A percentile compares a stretch with the other conserved stretches of the same genome.
Conservation (phyloP, 2,888 invertebrate species). For the Seladonia tumulorum region DNA sequence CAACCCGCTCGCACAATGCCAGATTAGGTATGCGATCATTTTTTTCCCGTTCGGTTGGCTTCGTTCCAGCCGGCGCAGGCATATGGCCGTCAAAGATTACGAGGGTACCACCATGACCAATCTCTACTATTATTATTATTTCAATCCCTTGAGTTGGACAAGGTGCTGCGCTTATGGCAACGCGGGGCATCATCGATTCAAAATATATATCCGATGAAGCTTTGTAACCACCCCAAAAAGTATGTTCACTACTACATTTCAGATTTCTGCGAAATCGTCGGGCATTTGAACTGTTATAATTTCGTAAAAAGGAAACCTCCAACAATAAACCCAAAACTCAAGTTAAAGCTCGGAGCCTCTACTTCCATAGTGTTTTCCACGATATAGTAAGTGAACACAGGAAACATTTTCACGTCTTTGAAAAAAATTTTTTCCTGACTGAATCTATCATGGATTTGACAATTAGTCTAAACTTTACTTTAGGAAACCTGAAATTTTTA, state of each 20-base stretch:
- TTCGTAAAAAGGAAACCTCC: neutral
- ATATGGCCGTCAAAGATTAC: conserved; percentile 82
- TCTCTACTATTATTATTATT: conserved; percentile 82
- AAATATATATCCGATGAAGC: neutral
- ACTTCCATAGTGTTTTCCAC: too few relatives aligned
- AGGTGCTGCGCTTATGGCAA: conserved; percentile 50
- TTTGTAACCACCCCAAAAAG: too few relatives aligned
- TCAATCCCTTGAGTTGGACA: conserved; percentile 77
- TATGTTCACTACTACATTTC: too few relatives aligned
- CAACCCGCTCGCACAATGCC: conserved; percentile 70
- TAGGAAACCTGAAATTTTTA: too few relatives aligned
- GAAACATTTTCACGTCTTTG: too few relatives aligned
- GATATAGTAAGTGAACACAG: too few relatives aligned
- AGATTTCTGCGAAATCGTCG: too few relatives aligned
- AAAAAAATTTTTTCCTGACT: too few relatives aligned
- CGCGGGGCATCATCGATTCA: neutral
- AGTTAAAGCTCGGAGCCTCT: too few relatives aligned
- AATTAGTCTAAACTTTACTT: too few relatives aligned
- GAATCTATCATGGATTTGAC: too few relatives aligned
- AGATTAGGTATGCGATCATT: conserved; percentile 80
- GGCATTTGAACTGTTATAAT: neutral
- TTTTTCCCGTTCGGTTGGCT: conserved; percentile 77
- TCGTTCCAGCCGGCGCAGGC: conserved; percentile 76
- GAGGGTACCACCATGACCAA: conserved; percentile 80
- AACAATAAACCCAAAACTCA: neutral